These are phyloP conservation scores for Gymnobelideus leadbeateri DNA, from an alignment of 2,113 vertebrate genomes.

Conservation along the genomic window DNA sequence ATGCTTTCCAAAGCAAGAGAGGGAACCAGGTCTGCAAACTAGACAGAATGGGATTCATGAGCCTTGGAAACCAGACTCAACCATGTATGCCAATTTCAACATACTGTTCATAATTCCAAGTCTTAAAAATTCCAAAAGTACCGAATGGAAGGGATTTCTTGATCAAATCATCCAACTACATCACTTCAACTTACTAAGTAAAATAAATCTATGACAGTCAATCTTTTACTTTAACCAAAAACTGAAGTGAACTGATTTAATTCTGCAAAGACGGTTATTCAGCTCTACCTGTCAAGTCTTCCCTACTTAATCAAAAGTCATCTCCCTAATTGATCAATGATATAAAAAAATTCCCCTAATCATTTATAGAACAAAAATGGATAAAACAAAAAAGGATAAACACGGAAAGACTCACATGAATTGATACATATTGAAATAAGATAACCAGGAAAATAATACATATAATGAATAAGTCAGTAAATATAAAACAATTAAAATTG, in stretches of 20 bases:
- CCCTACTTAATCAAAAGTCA: neutral
- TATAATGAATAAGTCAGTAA: neutral
- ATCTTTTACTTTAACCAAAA: neutral
- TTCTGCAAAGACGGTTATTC: neutral
- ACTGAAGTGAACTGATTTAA: neutral
- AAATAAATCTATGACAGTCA: neutral
- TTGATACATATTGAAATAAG: neutral
- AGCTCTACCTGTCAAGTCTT: neutral
- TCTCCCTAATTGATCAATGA: neutral
- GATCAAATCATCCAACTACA: neutral
- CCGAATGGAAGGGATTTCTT: neutral
- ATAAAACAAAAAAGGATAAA: too few relatives aligned
- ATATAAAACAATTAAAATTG: neutral
- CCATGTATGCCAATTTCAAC: slow-evolving; percentile 67
- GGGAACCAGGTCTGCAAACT: slow-evolving; percentile 67
- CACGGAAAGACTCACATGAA: neutral
- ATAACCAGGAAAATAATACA: neutral
- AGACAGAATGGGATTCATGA: slow-evolving; percentile 79
- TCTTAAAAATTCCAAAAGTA: slow-evolving; percentile 50
- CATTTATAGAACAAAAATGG: too few relatives aligned
- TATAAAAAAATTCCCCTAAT: neutral
- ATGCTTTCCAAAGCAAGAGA: slow-evolving; percentile 55
- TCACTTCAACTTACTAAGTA: slow-evolving; percentile 9
- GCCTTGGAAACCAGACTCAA: slow-evolving; percentile 66
- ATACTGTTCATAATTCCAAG: slow-evolving; percentile 29